phyloP scores from a whole-genome alignment of 2,113 vertebrate genomes.

The Bombycilla garrulus region DNA sequence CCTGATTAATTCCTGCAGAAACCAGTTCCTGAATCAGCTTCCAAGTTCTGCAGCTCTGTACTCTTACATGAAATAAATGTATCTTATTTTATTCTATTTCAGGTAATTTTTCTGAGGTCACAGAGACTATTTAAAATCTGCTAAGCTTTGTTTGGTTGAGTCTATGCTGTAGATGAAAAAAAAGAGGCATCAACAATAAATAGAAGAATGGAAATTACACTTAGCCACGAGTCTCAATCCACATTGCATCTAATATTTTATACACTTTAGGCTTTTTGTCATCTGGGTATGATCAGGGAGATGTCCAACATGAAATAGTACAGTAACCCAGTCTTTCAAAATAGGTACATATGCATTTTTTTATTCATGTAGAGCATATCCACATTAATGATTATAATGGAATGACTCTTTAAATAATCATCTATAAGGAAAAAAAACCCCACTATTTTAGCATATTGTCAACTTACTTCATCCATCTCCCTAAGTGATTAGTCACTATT shows the following conservation, averaged over 20 bases:
- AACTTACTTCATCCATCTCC: not conserved
- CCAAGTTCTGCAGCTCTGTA: not conserved
- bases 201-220: not conserved
- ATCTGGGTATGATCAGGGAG: not conserved
- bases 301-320: not conserved
- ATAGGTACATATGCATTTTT: not conserved
- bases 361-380: not conserved
- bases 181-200: not conserved
- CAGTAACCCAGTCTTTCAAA: not conserved
- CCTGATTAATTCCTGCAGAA: not conserved
- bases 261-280: not conserved
- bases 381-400: not conserved
- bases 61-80: not conserved
- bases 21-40: not conserved
- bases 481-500: not conserved
- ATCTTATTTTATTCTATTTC: not conserved
- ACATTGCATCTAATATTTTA: not conserved
- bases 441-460: not conserved
- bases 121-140: not conserved
- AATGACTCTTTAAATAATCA: not conserved
- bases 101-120: not conserved
- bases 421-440: not conserved
- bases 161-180: not conserved
- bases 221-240: not conserved
- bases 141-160: not conserved